Base-by-base conservation (phyloP, 2,113 vertebrate species). In the Nothobranchius kuhntae region DNA sequence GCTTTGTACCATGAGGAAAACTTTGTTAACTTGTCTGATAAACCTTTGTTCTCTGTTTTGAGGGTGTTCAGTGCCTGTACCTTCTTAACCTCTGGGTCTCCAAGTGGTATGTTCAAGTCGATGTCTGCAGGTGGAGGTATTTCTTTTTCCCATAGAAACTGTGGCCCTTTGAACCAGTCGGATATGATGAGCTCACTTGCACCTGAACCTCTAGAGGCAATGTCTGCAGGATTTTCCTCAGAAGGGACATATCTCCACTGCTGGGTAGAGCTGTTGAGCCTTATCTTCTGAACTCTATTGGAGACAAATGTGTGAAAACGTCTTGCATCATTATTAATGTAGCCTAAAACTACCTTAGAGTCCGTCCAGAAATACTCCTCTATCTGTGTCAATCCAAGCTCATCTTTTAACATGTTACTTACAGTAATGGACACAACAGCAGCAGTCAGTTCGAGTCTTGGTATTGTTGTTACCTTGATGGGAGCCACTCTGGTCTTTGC, bases 401-500 rank as follows among this genome's bases (percentile, higher is more conserved):
- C 21, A 24, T 60, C 24, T 7, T 30, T 60, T 10, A 60, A 17
- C 14, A 40, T 40, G 54, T 56, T 56, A 11, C 40, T 45, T 60
- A 2, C 42, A 24, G 17, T 60, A 26, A 46, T 9, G 7, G 57
- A 60, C 2, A 60, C 40, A 46, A 60, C 40, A 26, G 42, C 57
- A 45, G 42, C 57, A 26, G n/a, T 24, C 40, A 60, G 13, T 46
- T 60, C 57, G 3, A 60, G 57, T 14, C 57, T 45, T 24, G 57
- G 57, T 8, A 61, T 60, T 24, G 42, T 47, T 45, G 40, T 59
- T 15, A 44, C 40, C 4, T 59, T 59, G 24, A 59, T 45, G 10
- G 57, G 57, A 59, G 57, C 38, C 13, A 59, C 57, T 59, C 56
- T 44, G 56, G 38, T 13, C n/a, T 59, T 59, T 59, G 40, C 57